phyloP scores from a whole-genome alignment of 2,113 vertebrate species.

The Delphinus delphis region DNA sequence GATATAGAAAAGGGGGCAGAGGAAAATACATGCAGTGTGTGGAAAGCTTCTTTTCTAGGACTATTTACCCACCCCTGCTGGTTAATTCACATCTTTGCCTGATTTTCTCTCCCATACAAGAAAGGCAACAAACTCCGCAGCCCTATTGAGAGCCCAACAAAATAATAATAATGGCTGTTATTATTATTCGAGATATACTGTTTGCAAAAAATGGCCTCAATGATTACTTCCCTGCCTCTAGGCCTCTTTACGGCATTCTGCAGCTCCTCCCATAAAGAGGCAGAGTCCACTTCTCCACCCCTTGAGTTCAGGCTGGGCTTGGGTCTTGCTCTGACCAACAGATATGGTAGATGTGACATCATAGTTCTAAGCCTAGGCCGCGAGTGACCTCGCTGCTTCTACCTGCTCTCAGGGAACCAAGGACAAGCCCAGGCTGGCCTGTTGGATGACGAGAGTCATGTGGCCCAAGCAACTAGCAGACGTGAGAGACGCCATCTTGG shows the following conservation, averaged over 20 bases:
- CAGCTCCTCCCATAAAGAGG: not conserved
- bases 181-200: not conserved
- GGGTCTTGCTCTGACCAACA: slow-evolving; percentile 7
- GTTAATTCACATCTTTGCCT: not conserved
- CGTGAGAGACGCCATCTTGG: not conserved
- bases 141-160: not conserved
- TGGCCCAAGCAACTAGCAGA: not conserved
- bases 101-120: not conserved
- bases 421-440: not conserved
- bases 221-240: not conserved
- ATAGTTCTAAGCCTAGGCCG: not conserved
- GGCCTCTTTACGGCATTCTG: not conserved
- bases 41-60: not conserved
- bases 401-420: not conserved
- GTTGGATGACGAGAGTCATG: not conserved
- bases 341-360: not conserved
- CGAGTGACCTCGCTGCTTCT: not conserved
- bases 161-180: not conserved
- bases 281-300: not conserved
- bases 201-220: not conserved
- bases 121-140: not conserved
- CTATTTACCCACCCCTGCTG: not conserved
- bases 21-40: not conserved
- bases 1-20: slow-evolving; percentile 53
- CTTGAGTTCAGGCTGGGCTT: not conserved